Percentiles rank a stretch among this genome's conserved stretches.
These are phyloP conservation scores for Bombus confusus DNA, from an alignment of 1,140 invertebrate genomes.

Conservation along the genomic window DNA sequence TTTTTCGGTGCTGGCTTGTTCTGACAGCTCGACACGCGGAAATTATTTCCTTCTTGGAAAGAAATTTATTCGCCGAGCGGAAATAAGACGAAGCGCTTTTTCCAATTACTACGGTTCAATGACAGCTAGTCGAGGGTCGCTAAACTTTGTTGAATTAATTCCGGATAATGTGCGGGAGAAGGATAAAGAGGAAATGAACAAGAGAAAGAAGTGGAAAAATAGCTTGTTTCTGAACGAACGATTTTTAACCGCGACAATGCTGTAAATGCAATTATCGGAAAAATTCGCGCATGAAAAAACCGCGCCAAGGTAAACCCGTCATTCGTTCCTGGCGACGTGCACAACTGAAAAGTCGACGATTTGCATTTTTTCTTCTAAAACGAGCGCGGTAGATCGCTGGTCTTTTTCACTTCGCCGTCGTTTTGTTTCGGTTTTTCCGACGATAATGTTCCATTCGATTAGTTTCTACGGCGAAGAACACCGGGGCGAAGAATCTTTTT, in stretches of 20 bases:
- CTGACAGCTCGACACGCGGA: not conserved
- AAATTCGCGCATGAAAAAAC: not conserved
- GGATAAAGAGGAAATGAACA: not conserved
- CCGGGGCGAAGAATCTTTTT: not conserved
- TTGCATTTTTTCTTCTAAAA: not conserved
- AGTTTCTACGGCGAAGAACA: not conserved
- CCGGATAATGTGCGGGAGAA: not conserved
- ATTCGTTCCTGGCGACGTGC: not conserved
- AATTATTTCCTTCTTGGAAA: constrained; percentile 12
- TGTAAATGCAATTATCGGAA: constrained; percentile 14
- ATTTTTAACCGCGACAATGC: not conserved
- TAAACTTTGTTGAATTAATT: not conserved
- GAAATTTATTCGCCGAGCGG: not conserved
- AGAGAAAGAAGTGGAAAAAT: not conserved
- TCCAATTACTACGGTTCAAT: not conserved
- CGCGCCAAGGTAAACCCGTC: not conserved
- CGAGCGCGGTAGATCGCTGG: not conserved
- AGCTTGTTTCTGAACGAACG: not conserved
- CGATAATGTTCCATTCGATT: not conserved
- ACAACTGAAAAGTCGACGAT: not conserved
- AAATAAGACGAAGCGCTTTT: constrained; percentile 6
- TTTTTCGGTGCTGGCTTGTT: not conserved
- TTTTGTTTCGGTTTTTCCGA: not conserved
- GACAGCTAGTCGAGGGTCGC: not conserved
- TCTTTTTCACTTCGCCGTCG: not conserved